These are phyloP conservation scores for Anagyrus pseudococci DNA, from an alignment of 2,888 invertebrate genomes.

Conservation along the genomic window DNA sequence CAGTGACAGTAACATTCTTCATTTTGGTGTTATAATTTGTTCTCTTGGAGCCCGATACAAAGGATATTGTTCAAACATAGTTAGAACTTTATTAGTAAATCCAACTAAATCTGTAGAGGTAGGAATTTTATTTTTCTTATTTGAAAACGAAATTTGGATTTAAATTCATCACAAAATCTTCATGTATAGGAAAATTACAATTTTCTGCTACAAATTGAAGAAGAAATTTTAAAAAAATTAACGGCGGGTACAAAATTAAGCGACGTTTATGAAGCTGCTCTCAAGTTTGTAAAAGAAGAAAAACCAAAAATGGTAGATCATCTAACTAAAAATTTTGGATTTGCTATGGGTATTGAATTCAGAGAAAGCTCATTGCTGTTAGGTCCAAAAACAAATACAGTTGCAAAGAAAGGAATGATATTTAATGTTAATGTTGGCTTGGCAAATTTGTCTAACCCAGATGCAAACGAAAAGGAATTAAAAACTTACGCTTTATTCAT, in stretches of 20 bases:
- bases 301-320: conserved; percentile 86
- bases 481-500: conserved; percentile 93
- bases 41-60: conserved; percentile 95
- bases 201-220: conserved; percentile 86
- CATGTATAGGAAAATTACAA: conserved; percentile 92
- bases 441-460: conserved; percentile 81
- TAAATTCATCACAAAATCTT: no score
- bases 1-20: conserved; percentile 91
- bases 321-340: conserved; percentile 94
- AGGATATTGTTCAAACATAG: conserved; percentile 97
- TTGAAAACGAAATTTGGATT: not conserved
- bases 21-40: conserved; percentile 96
- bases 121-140: conserved; percentile 21
- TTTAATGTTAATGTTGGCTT: conserved; percentile 96
- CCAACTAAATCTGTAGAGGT: conserved; percentile 75
- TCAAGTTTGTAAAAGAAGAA: conserved; percentile 83
- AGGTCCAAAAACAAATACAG: conserved; percentile 83
- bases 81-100: conserved; percentile 94
- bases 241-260: conserved; percentile 83
- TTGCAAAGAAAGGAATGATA: conserved; percentile 91
- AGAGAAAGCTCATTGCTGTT: conserved; percentile 93
- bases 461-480: conserved; percentile 83
- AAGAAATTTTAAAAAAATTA: conserved; percentile 86
- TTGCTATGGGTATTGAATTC: conserved; percentile 98
- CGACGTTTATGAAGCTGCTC: conserved; percentile 85